Percentiles rank a stretch among this genome's conserved stretches.
phyloP scores from a whole-genome alignment of 64 coral and sea anemone genomes.

The Porites australiensis region DNA sequence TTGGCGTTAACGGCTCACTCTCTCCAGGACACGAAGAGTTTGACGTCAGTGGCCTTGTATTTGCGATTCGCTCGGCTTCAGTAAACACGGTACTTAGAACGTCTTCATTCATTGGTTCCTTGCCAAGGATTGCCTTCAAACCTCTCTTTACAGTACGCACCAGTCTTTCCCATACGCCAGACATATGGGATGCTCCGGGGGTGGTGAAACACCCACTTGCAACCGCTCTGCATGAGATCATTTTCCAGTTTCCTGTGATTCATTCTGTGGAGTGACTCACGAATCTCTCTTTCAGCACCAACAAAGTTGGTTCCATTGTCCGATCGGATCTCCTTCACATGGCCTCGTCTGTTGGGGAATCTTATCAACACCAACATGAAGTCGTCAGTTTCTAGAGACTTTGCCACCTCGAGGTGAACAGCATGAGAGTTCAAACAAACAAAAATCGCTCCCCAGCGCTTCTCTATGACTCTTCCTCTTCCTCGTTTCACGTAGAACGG shows the following conservation, averaged over 20 bases:
- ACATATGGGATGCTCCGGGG: constrained; percentile 68
- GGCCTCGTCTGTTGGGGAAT: constrained; percentile 38
- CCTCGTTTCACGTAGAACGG: constrained; percentile 61
- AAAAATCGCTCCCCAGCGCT: constrained; percentile 52
- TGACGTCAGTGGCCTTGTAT: constrained; percentile 46
- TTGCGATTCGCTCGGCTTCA: constrained; percentile 58
- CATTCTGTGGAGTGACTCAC: background rate
- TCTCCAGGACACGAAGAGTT: constrained; percentile 58
- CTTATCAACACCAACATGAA: constrained; percentile 45
- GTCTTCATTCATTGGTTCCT: constrained; percentile 52
- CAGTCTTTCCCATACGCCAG: constrained; percentile 68
- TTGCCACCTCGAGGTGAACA: constrained; percentile 54
- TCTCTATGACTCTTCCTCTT: constrained; percentile 54
- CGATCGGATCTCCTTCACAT: constrained; percentile 38
- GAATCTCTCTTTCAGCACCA: constrained; percentile 47
- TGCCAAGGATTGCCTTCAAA: constrained; percentile 53
- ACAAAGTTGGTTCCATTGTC: constrained; percentile 79
- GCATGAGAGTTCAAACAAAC: constrained; percentile 62
- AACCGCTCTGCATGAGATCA: constrained; percentile 23
- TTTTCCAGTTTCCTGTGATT: background rate
- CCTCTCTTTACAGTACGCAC: constrained; percentile 35
- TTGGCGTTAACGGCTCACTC: constrained; percentile 34
- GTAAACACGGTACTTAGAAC: constrained; percentile 55
- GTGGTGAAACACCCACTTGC: constrained; percentile 76
- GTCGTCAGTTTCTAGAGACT: constrained; percentile 62